Conservation (phyloP, 2,888 invertebrate genomes). For the Orthosia gothica region DNA sequence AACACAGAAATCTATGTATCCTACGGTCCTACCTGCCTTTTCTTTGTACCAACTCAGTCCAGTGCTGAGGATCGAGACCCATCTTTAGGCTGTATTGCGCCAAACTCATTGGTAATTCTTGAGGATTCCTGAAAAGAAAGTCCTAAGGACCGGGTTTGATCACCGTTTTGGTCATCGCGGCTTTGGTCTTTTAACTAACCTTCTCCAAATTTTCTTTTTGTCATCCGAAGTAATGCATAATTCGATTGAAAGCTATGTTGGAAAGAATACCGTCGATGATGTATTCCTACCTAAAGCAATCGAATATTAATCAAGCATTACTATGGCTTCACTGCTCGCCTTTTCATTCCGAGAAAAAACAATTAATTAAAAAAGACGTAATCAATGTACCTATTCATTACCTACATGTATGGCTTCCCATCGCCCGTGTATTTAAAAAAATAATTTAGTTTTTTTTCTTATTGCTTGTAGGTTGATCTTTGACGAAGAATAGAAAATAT, state of each 20-base stretch:
- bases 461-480: slow-evolving; percentile 4
- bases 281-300: not conserved
- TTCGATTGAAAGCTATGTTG: not conserved
- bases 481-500: not conserved
- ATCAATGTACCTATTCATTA: slow-evolving; percentile 7
- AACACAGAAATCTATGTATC: too few relatives aligned
- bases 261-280: not conserved
- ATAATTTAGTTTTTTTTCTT: not conserved
- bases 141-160: not conserved
- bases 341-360: slow-evolving; percentile 1
- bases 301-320: not conserved
- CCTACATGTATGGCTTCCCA: slow-evolving; percentile 9
- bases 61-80: not conserved
- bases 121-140: not conserved
- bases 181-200: not conserved
- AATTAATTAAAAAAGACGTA: not conserved
- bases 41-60: not conserved
- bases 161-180: not conserved
- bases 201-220: not conserved
- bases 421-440: slow-evolving; percentile 1
- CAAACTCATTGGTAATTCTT: not conserved
- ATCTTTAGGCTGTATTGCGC: not conserved
- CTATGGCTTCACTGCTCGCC: not conserved
- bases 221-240: not conserved
- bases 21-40: not conserved